Conservation (phyloP, 2,113 vertebrate species). For the Anoplopoma fimbria region DNA sequence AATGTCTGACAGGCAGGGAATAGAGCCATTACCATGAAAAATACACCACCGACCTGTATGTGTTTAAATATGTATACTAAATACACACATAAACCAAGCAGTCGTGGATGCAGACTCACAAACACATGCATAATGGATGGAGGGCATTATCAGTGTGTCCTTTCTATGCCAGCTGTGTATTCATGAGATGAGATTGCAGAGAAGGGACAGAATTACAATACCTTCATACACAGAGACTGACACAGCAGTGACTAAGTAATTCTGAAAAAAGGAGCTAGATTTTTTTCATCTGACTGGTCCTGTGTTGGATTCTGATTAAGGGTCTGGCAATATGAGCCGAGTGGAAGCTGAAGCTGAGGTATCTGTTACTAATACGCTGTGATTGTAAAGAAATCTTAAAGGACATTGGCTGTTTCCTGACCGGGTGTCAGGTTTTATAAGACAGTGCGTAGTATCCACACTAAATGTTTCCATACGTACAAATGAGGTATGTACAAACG, state of each 20-base stretch:
- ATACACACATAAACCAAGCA: constrained; percentile 37
- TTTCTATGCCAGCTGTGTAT: constrained; percentile 64
- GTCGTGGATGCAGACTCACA: constrained; percentile 40
- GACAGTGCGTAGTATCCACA: background rate
- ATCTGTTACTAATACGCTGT: background rate
- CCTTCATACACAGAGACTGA: constrained; percentile 31
- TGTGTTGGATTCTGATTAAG: constrained; percentile 31
- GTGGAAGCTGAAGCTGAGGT: background rate
- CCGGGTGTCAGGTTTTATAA: background rate
- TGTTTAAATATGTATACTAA: constrained; percentile 56
- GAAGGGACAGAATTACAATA: constrained; percentile 61
- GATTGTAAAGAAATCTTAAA: background rate
- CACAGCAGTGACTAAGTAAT: constrained; percentile 37
- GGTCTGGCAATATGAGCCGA: constrained; percentile 4
- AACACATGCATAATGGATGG: constrained; percentile 72
- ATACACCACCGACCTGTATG: constrained; percentile 29
- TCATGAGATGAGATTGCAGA: constrained; percentile 67
- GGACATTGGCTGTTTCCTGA: background rate
- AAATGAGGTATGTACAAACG: background rate
- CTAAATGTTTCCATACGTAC: background rate
- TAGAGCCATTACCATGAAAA: constrained; percentile 52
- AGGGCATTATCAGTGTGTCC: constrained; percentile 66
- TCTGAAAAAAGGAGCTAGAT: constrained; percentile 48
- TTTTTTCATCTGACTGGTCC: constrained; percentile 38
- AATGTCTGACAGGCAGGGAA: constrained; percentile 52